A percentile compares a stretch with the other conserved stretches of the same genome.
Conservation (phyloP, 2,888 invertebrate genomes). For the Microctonus aethiopoides region DNA sequence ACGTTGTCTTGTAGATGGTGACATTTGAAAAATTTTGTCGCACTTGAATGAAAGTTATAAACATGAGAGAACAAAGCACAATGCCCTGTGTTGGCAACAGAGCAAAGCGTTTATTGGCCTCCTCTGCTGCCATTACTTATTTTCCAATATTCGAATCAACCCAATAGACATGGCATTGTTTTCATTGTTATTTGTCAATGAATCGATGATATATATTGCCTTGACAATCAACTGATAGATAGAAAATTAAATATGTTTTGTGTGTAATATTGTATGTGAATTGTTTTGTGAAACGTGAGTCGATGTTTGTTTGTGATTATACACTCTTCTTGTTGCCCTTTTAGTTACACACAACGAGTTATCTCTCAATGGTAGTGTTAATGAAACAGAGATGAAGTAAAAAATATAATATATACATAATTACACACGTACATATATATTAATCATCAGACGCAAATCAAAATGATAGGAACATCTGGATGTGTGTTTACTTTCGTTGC, state of each 20-base stretch:
- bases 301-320: not conserved
- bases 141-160: not conserved
- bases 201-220: not conserved
- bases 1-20: not conserved
- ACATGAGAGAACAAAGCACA: slow-evolving; percentile 1
- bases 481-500: not conserved
- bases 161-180: slow-evolving; percentile 2
- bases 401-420: not conserved
- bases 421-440: not conserved
- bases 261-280: no score
- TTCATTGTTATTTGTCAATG: not conserved
- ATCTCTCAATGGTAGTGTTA: not conserved
- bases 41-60: not conserved
- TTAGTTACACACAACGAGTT: not conserved
- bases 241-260: no score
- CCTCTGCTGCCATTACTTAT: slow-evolving; percentile 4
- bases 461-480: not conserved
- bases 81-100: slow-evolving; percentile 1
- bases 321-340: not conserved
- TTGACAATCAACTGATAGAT: not conserved
- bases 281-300: not conserved
- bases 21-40: not conserved
- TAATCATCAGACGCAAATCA: not conserved
- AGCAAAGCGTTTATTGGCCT: not conserved
- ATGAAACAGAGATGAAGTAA: not conserved